Base-by-base conservation (phyloP, 2,113 vertebrate species). In the Andinoacara biseriatus region DNA sequence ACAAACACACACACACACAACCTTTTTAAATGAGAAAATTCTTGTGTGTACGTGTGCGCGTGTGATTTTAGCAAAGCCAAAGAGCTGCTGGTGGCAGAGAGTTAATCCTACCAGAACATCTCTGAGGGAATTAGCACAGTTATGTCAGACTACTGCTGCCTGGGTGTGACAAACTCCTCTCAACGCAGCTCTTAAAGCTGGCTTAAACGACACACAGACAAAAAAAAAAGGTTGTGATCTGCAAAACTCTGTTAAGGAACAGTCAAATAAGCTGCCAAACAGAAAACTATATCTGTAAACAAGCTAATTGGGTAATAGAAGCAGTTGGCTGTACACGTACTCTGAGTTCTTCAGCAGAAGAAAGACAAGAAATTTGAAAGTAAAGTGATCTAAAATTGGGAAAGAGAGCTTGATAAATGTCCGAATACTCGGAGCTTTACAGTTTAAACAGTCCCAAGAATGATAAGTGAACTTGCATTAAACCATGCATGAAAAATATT, bases 101-200 rank as follows among this genome's bases (percentile, higher is more conserved):
- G 63, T 78, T 89, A 91, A 89, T 90, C 87, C 91, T 10, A 5
- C 13, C 72, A 72, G 72, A 81, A 63, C 60, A 83, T 86, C 84
- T 91, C 80, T 0, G 9, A 62, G 67, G 74, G 83, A 82, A 86
- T 92, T 89, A 92, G 78, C 80, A 80, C 54, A 77, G 69, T 81
- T 84, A 38, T 83, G 90, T 78, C 81, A 81, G 52, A 81, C 63
- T 38, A 33, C 2, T 31, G 58, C 49, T 74, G 82, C 59, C 17
- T 76, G 10, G 57, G 76, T 85, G 87, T 29, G 72, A 84, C 43
- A 61, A 67, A 14, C 3, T 65, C 83, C 75, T 82, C 77, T 69
- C 46, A 61, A 24, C 4, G 15, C 77, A 80, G 81, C 76, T 52
- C 43, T 74, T 78, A 72, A 84, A 78, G 35, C 80, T 4, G 60